Percentiles rank a stretch among this genome's conserved stretches.
Evolutionary conservation across 2,113 vertebrate species (phyloP).

Genomic region (Epinephelus fuscoguttatus): DNA sequence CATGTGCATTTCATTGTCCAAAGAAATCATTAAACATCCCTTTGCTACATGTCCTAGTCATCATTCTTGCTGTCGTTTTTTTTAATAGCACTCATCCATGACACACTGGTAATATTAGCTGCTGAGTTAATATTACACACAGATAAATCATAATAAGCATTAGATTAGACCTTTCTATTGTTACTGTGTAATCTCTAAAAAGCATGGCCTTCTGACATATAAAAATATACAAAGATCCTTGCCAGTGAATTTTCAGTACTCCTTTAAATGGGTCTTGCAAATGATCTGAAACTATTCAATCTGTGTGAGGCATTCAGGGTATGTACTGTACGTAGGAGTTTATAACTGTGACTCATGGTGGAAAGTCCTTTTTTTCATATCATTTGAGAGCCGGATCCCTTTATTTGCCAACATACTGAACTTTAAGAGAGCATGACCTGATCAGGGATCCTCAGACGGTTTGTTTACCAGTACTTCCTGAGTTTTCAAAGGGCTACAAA

Average conservation of each 20-base stretch:
- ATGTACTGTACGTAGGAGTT: conserved; percentile 53
- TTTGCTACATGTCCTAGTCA: conserved; percentile 83
- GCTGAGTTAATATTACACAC: conserved; percentile 73
- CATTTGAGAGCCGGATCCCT: conserved; percentile 73
- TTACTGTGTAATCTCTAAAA: conserved; percentile 67
- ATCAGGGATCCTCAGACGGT: conserved; percentile 79
- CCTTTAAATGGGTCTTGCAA: conserved; percentile 63
- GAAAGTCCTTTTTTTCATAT: conserved; percentile 53
- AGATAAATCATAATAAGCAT: conserved; percentile 38
- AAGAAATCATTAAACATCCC: conserved; percentile 85
- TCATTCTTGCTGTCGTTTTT: conserved; percentile 81
- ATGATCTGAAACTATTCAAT: conserved; percentile 50
- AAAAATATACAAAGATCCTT: conserved; percentile 65
- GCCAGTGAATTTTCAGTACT: conserved; percentile 59
- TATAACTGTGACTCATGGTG: conserved; percentile 62
- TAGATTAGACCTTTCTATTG: conserved; percentile 49
- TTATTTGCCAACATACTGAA: conserved; percentile 70
- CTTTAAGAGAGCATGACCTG: conserved; percentile 69
- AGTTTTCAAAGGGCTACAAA: conserved; percentile 82
- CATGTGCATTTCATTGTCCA: conserved; percentile 84
- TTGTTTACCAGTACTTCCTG: conserved; percentile 79
- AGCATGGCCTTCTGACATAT: conserved; percentile 74
- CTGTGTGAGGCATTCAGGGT: conserved; percentile 72
- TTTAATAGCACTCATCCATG: conserved; percentile 60
- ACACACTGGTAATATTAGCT: conserved; percentile 72